Percentiles rank a stretch among this genome's conserved stretches.
Conservation (phyloP, 2,113 vertebrate genomes). For the Myotis brandtii region DNA sequence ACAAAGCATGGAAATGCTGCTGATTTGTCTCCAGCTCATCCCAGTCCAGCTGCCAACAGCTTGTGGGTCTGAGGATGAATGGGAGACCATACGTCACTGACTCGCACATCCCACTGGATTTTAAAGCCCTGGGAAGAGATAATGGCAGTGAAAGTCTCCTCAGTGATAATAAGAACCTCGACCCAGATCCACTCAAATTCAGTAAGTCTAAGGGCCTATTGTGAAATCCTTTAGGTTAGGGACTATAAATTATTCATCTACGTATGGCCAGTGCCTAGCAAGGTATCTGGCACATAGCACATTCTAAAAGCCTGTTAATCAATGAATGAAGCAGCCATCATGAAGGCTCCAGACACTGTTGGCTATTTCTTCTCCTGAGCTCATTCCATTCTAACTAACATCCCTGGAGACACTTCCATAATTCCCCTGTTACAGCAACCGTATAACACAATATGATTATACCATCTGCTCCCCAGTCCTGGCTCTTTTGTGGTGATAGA, state of each 20-base stretch:
- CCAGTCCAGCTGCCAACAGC: constrained; percentile 97
- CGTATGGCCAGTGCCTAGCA: background rate
- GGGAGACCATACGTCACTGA: constrained; percentile 94
- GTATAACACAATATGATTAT: background rate
- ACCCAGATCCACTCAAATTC: background rate
- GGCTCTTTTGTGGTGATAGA: background rate
- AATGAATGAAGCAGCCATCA: background rate
- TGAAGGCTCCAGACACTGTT: background rate
- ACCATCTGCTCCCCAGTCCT: background rate
- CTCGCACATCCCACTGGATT: constrained; percentile 91
- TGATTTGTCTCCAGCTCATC: constrained; percentile 96
- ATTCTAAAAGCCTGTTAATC: constrained; percentile 16
- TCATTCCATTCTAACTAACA: background rate
- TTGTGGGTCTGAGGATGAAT: constrained; percentile 92
- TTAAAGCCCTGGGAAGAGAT: constrained; percentile 88
- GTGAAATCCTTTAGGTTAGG: background rate
- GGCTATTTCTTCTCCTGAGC: background rate
- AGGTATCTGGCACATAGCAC: background rate
- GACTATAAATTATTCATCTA: background rate
- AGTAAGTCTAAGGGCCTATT: background rate
- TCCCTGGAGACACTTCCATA: background rate
- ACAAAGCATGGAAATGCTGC: constrained; percentile 93
- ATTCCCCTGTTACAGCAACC: background rate
- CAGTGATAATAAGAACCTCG: background rate
- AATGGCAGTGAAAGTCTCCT: background rate